Percentiles rank a stretch among this genome's conserved stretches.
Evolutionary conservation across 2,797 vertebrate genomes (phyloP).

Genomic region (Odontamblyopus lacepedii): DNA sequence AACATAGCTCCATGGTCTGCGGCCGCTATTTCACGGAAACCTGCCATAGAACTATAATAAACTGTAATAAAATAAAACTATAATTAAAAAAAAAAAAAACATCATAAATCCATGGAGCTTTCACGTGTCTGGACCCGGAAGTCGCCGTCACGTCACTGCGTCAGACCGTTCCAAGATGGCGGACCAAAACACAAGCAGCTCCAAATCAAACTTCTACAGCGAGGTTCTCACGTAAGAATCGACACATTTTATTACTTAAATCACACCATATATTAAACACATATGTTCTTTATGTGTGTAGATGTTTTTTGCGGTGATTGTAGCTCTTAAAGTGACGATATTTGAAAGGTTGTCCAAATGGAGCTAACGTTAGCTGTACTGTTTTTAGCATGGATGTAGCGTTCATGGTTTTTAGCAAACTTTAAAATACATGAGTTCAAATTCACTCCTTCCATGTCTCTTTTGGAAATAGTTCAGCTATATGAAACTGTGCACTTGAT

Average conservation of each 20-base stretch:
- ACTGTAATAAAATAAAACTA: too few species aligned
- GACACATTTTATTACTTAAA: rapidly evolving
- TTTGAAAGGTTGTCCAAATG: not conserved
- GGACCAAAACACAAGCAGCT: constrained; percentile 45
- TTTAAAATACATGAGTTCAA: not conserved
- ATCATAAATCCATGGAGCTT: too few species aligned
- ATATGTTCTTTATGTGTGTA: rapidly evolving
- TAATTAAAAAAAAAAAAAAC: too few species aligned
- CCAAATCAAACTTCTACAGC: constrained; percentile 28
- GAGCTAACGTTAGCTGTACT: not conserved
- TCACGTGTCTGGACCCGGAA: constrained; percentile 49
- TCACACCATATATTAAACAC: rapidly evolving
- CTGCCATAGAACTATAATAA: too few species aligned
- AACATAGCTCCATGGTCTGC: too few species aligned
- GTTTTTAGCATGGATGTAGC: not conserved
- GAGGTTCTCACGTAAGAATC: constrained; percentile 63
- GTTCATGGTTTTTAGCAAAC: not conserved
- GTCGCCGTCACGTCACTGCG: not conserved
- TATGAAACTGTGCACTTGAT: not conserved
- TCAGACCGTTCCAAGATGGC: constrained; percentile 63
- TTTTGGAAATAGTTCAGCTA: not conserved
- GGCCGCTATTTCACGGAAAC: too few species aligned
- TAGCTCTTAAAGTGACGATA: not conserved
- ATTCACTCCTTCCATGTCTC: not conserved
- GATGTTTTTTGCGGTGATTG: rapidly evolving